Base-by-base conservation (phyloP, 2,113 vertebrate species). In the Sinocyclocheilus anophthalmus region DNA sequence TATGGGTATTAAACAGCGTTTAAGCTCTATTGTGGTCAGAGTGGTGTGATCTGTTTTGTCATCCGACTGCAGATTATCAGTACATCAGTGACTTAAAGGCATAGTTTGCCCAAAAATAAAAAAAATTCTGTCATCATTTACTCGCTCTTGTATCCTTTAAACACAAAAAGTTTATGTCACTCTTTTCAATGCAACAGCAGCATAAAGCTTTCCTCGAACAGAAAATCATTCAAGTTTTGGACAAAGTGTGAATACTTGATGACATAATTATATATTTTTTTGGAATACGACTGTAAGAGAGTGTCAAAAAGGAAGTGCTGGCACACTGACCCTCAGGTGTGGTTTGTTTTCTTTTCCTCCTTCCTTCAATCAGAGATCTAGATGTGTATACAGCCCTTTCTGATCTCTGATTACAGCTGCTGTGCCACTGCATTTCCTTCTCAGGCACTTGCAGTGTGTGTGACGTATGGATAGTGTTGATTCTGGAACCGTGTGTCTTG, bases 331-430 rank as follows among this genome's bases (percentile, higher is more conserved):
- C 24, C 61, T 50, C 16, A 50, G 61, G 39, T 81, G 59, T 67
- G 61, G 79, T 81, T 67, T 50, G 61, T 67, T n/a, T 67, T 81
- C 37, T 20, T 65, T 67, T 48, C 45, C 45, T 50, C 3, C 61
- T 45, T 63, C 12, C 45, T 57, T 63, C 30, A 81, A 67, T 67
- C 61, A 67, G 79, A 81, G 79, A 81, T 81, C 79, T 45, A 37
- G 37, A 63, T 81, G 14, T 65, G 24, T 63, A 81, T 65, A 45
- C 12, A 13, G 30, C 30, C 30, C 30, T 24, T 24, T 63, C 59
- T 42, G 24, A 79, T 84, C 82, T 89, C 86, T 78, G 72, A 88
- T 63, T 63, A 24, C 22, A 63, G 57, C 78, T 63, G 12, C 37
- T 9, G 24, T 53, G 67, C 45, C 11, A 12, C 11, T 48, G 45